Evolutionary conservation across 2,113 vertebrate genomes (phyloP).

Genomic region (Mugil cephalus): DNA sequence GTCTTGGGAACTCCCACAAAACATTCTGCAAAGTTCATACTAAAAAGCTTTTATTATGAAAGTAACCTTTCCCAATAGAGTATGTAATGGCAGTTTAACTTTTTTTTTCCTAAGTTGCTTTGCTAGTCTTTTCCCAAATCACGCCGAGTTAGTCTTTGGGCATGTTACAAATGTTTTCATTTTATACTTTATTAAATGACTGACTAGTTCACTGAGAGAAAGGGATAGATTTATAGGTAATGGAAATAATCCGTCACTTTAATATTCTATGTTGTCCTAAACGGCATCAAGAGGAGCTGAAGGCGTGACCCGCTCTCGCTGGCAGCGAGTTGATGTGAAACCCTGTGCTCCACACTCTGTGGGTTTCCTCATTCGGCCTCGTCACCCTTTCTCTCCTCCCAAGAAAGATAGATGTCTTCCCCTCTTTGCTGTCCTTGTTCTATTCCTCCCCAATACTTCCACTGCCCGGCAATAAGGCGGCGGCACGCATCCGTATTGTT

Average conservation of each 20-base stretch:
- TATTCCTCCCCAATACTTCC: slow-evolving; percentile 34
- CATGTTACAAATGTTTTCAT: background rate
- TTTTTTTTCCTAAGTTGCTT: background rate
- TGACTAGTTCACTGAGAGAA: background rate
- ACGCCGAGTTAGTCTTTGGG: too few relatives aligned
- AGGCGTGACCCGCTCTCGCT: too few relatives aligned
- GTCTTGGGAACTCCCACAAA: background rate
- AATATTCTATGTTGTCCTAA: background rate
- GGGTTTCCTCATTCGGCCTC: slow-evolving; percentile 18
- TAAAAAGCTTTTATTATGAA: background rate
- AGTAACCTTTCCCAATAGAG: background rate
- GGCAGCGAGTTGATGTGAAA: slow-evolving; percentile 6
- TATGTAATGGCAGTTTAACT: background rate
- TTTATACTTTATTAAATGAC: background rate
- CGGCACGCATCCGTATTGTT: slow-evolving; percentile 70
- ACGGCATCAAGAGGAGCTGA: too few relatives aligned
- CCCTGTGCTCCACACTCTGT: slow-evolving; percentile 15
- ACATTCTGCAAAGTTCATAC: background rate
- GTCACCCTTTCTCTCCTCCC: slow-evolving; percentile 9
- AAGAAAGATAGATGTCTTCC: slow-evolving; percentile 53
- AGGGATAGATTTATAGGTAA: background rate
- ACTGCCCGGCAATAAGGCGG: slow-evolving; percentile 63
- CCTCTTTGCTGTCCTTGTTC: slow-evolving; percentile 54
- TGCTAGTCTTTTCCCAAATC: background rate
- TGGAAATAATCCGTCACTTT: background rate